Conservation (phyloP, 2,113 vertebrate genomes). For the Benitochromis conjunctus region DNA sequence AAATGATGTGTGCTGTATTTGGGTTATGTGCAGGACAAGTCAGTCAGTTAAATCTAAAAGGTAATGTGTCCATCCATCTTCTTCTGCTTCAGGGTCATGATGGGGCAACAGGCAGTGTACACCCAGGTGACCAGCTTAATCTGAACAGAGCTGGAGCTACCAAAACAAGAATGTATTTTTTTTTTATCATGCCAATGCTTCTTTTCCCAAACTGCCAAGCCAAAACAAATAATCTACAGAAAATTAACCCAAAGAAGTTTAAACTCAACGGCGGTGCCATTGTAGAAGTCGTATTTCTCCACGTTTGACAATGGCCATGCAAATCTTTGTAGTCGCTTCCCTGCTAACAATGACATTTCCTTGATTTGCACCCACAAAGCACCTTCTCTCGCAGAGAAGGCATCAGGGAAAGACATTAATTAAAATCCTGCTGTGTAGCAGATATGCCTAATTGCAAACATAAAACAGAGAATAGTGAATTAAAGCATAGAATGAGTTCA, state of each 20-base stretch:
- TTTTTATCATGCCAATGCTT: neutral
- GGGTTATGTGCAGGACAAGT: neutral
- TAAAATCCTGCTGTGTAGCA: slow-evolving; percentile 71
- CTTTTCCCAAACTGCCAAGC: neutral
- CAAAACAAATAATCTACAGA: neutral
- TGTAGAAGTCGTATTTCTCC: slow-evolving; percentile 13
- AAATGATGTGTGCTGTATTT: neutral
- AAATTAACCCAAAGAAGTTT: slow-evolving; percentile 5
- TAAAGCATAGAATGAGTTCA: slow-evolving; percentile 58
- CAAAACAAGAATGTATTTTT: neutral
- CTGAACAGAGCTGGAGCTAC: neutral
- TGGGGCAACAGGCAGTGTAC: neutral
- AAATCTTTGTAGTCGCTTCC: slow-evolving; percentile 23
- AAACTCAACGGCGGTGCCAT: neutral
- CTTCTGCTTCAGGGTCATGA: neutral
- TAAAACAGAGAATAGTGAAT: slow-evolving; percentile 60
- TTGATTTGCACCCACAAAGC: slow-evolving; percentile 45
- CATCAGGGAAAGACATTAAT: slow-evolving; percentile 55
- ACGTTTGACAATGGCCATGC: neutral
- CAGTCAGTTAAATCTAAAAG: neutral
- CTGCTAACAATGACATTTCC: slow-evolving; percentile 59
- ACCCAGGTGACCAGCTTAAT: neutral
- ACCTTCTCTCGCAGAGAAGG: slow-evolving; percentile 12
- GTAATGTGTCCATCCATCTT: neutral
- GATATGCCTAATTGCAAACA: slow-evolving; percentile 62